phyloP scores from a whole-genome alignment of 2,797 vertebrate genomes.

The Calcarius lapponicus region DNA sequence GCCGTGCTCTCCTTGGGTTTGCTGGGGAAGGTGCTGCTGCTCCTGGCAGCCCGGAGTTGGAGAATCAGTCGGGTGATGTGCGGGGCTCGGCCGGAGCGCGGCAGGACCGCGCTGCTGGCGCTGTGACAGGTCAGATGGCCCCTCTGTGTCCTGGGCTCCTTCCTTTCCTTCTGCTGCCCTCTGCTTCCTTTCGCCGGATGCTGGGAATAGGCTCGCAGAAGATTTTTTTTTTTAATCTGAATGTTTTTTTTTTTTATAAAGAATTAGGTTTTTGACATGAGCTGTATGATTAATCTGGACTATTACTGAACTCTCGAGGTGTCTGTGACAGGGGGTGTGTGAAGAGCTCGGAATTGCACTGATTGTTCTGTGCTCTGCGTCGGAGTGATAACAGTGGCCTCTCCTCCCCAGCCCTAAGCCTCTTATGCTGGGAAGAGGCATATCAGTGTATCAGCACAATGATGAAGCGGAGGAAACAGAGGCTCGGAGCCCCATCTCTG shows the following conservation, averaged over 20 bases:
- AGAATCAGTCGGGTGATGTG: background rate
- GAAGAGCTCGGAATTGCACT: slow-evolving; percentile 1
- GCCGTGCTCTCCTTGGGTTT: slow-evolving; percentile 23
- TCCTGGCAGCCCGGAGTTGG: background rate
- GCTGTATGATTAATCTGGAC: background rate
- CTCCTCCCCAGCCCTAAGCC: slow-evolving; percentile 23
- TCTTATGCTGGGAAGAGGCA: slow-evolving; percentile 53
- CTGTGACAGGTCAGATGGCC: slow-evolving; percentile 7
- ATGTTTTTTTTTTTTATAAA: background rate
- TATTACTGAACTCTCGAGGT: background rate
- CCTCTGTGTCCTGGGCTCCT: background rate
- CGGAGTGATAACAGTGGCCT: slow-evolving; percentile 33
- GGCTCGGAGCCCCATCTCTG: slow-evolving; percentile 84
- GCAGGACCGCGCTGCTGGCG: slow-evolving; percentile 35
- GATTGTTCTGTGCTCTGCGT: slow-evolving; percentile 19
- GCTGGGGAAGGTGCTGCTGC: slow-evolving; percentile 30
- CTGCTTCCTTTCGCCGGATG: background rate
- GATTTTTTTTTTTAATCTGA: background rate
- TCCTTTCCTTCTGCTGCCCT: background rate
- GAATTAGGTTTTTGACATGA: background rate
- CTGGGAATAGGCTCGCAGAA: background rate
- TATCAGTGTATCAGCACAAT: slow-evolving; percentile 66
- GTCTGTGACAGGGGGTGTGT: background rate
- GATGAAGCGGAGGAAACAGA: slow-evolving; percentile 89
- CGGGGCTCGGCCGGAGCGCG: slow-evolving; percentile 55